phyloP scores from a whole-genome alignment of 2,797 vertebrate genomes.

The Argya squamiceps region DNA sequence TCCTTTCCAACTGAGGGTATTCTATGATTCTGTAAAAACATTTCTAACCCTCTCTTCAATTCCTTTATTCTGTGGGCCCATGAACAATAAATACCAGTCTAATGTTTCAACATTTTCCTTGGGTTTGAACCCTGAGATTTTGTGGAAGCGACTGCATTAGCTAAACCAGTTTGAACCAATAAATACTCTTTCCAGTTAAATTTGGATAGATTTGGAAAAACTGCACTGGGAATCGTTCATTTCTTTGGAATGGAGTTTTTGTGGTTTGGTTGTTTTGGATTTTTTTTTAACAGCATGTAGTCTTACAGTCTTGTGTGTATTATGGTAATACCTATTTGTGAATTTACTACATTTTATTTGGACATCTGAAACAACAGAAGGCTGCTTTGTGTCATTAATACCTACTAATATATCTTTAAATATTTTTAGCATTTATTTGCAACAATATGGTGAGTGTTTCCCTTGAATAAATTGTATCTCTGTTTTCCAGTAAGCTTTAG shows the following conservation, averaged over 20 bases:
- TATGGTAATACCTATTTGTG: neutral
- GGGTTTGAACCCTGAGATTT: neutral
- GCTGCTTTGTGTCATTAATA: neutral
- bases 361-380: neutral
- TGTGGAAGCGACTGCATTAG: neutral
- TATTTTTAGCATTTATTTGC: neutral
- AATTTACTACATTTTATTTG: neutral
- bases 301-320: neutral
- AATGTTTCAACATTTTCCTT: neutral
- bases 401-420: neutral
- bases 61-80: neutral
- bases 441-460: neutral
- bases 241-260: neutral
- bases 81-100: neutral
- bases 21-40: neutral
- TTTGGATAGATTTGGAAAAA: neutral
- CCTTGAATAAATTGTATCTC: neutral
- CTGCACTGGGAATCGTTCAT: neutral
- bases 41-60: neutral
- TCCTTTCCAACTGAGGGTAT: neutral
- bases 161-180: neutral
- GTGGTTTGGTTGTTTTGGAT: neutral
- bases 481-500: neutral
- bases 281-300: neutral
- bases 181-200: neutral